Evolutionary conservation across 2,888 invertebrate genomes (phyloP).

Genomic region (Steinernema hermaphroditum): DNA sequence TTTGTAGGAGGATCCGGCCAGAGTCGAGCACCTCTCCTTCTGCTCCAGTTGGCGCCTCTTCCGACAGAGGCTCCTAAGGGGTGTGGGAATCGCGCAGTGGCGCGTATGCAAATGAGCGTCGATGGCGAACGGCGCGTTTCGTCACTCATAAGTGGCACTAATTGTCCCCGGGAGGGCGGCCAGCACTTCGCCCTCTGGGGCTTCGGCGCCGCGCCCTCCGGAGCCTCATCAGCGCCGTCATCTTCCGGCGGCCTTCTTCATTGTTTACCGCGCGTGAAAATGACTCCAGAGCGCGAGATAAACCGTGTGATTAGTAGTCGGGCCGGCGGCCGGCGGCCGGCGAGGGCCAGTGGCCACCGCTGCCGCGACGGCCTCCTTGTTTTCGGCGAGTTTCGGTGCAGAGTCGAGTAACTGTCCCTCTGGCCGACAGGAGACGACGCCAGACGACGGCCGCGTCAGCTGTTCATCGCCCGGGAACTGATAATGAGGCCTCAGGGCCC

Average conservation of each 20-base stretch:
- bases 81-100: conserved; percentile 7
- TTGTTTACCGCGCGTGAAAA: conserved; percentile 15
- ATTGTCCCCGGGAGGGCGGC: background rate
- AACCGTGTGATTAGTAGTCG: conserved; percentile 17
- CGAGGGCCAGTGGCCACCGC: background rate
- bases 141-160: conserved; percentile 25
- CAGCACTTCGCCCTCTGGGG: background rate
- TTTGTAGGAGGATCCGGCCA: background rate
- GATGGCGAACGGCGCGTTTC: background rate
- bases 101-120: conserved; percentile 16
- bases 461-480: background rate
- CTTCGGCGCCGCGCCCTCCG: too few relatives aligned
- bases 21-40: background rate
- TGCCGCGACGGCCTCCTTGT: too few relatives aligned
- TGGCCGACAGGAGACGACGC: conserved; percentile 12
- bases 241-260: background rate
- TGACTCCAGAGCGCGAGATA: background rate
- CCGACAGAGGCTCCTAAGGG: background rate
- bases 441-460: conserved; percentile 5
- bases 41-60: background rate
- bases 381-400: background rate
- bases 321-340: background rate
- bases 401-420: background rate
- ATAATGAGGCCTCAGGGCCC: conserved; percentile 13
- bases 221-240: too few relatives aligned